These are phyloP conservation scores for Anthonomus grandis DNA, from an alignment of 1,140 invertebrate species.

Conservation along the genomic window DNA sequence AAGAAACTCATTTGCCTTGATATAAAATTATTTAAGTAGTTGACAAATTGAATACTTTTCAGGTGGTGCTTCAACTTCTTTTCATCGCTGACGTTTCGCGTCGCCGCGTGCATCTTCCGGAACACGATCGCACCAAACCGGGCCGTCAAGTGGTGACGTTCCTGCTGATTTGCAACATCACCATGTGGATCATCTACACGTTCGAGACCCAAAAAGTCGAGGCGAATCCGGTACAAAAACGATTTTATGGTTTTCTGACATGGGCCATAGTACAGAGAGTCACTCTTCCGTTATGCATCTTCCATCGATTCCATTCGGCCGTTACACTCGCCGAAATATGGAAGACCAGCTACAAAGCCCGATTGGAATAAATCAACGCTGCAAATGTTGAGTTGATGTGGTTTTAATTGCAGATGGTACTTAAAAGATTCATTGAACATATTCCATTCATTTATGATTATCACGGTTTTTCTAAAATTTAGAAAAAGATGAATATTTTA, in stretches of 20 bases:
- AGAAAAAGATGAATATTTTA: too few relatives aligned
- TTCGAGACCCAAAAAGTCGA: conserved; percentile 93
- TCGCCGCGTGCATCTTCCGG: conserved; percentile 81
- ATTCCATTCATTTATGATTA: too few relatives aligned
- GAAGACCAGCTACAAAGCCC: conserved; percentile 95
- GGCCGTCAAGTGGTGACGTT: conserved; percentile 94
- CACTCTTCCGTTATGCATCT: conserved; percentile 92
- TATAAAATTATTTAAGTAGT: too few relatives aligned
- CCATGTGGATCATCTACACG: conserved; percentile 94
- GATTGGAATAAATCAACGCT: conserved; percentile 73
- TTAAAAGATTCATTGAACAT: too few relatives aligned
- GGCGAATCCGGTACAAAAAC: conserved; percentile 84
- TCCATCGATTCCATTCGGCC: conserved; percentile 95
- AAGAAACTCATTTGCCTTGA: too few relatives aligned
- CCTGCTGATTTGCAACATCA: conserved; percentile 90
- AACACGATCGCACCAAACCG: conserved; percentile 90
- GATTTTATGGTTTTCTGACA: conserved; percentile 90
- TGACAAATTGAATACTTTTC: conserved; percentile 21
- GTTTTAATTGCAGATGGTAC: too few relatives aligned
- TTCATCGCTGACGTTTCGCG: conserved; percentile 94
- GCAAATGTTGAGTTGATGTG: too few relatives aligned
- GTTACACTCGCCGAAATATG: conserved; percentile 96
- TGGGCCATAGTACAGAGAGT: conserved; percentile 94
- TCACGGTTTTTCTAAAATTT: too few relatives aligned
- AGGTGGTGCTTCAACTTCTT: conserved; percentile 87